Evolutionary conservation across 2,113 vertebrate species (phyloP), one percentile per base, ranked within the genome.

Genomic region (Plotosus lineatus): DNA sequence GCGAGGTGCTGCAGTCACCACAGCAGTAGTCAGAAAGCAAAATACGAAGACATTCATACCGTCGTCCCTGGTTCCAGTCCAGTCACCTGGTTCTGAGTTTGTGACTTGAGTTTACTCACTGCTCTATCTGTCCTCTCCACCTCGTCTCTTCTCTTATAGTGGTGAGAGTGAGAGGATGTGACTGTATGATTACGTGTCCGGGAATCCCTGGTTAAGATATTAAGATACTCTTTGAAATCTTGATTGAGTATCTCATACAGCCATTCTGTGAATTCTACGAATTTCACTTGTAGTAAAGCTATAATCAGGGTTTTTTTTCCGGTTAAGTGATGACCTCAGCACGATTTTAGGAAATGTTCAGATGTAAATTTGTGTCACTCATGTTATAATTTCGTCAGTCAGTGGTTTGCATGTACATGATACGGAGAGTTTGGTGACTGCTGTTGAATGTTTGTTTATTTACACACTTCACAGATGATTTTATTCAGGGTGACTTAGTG

Each of bases 41-140:
- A 76, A 28, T 11, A 21, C 10, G 14, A 76, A 76, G 38, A 26
- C 5, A 6, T 76, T 76, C 74, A 76, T 76, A n/a, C 19, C 8
- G 33, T 19, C 0, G 53, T 9, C 23, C 33, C 1, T 4, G 14
- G 21, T 40, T 26, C 14, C 15, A 17, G 74, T 44, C 23, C 44
- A 7, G 23, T 44, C 2, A 6, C 40, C 23, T 68, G 38, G 1
- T 14, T 66, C 21, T 19, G 14, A 71, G 66, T 15, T 31, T 44
- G 28, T 15, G 15, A 71, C 15, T 72, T 48, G 7, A 2, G 28
- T 73, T 21, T 51, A 17, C 28, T 33, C 21, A 0, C 15, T 38
- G 40, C 12, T 46, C 23, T 68, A 23, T 19, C 38, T 44, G 40
- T 69, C 66, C 6, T 69, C 28, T 33, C 5, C 10, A 50, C 15